These are phyloP conservation scores for Peromyscus aztecus DNA, from an alignment of 2,797 vertebrate genomes.

Conservation along the genomic window DNA sequence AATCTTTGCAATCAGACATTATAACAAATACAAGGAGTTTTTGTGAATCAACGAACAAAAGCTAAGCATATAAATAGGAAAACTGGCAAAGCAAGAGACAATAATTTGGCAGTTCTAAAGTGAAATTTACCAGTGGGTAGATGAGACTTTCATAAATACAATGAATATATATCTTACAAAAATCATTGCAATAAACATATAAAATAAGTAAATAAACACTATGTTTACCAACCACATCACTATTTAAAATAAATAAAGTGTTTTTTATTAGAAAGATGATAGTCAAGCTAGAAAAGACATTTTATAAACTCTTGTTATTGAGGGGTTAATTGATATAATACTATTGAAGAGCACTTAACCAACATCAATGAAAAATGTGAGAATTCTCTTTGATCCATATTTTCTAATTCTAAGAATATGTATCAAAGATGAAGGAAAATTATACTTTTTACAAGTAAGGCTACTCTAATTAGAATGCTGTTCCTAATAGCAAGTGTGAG, in stretches of 20 bases:
- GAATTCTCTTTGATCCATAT: neutral
- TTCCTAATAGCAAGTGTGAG: neutral
- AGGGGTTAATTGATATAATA: neutral
- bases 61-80: neutral
- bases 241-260: neutral
- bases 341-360: neutral
- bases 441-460: neutral
- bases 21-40: neutral
- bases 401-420: neutral
- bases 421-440: neutral
- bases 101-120: constrained; percentile 12
- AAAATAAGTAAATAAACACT: neutral
- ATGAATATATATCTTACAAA: neutral
- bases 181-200: neutral
- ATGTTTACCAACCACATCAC: neutral
- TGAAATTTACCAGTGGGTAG: neutral
- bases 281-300: neutral
- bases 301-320: neutral
- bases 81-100: neutral
- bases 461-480: neutral
- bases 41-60: constrained; percentile 6
- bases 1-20: neutral
- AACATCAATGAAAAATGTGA: constrained; percentile 20
- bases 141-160: neutral
- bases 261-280: neutral